Percentiles rank a stretch among this genome's conserved stretches.
Evolutionary conservation across 2,888 invertebrate genomes (phyloP).

Genomic region (Papilio elwesi): DNA sequence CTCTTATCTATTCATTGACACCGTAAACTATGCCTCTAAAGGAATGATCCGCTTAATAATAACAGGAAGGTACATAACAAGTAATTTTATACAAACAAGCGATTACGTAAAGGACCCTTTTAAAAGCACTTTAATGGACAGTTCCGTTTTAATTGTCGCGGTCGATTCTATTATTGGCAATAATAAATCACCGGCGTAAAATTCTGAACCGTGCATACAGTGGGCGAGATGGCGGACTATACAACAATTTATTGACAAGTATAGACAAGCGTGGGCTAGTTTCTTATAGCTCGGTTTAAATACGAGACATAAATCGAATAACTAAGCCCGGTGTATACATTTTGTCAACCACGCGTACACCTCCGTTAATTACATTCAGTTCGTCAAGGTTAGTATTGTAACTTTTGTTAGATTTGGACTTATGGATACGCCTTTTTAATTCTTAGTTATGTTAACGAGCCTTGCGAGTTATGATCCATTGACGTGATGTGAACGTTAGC

Average conservation of each 20-base stretch:
- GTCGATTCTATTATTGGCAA: constrained; percentile 13
- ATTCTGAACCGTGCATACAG: not conserved
- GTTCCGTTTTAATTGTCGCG: not conserved
- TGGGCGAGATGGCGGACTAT: constrained; percentile 32
- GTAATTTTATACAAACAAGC: not conserved
- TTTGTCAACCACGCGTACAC: too few relatives aligned
- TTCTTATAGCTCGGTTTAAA: not conserved
- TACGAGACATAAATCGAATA: not conserved
- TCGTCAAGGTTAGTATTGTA: constrained; percentile 24
- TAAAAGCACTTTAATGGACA: constrained; percentile 2
- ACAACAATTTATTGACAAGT: constrained; percentile 16
- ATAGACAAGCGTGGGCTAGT: constrained; percentile 20
- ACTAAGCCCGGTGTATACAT: too few relatives aligned
- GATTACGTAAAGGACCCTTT: not conserved
- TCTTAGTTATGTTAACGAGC: constrained; percentile 7
- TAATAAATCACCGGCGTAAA: constrained; percentile 27
- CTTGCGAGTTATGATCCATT: not conserved
- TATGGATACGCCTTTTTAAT: constrained; percentile 1
- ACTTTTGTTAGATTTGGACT: not conserved
- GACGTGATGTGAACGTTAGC: constrained; percentile 11
- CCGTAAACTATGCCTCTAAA: constrained; percentile 55
- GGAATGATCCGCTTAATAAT: constrained; percentile 19
- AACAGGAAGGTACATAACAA: not conserved
- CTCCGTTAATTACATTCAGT: too few relatives aligned
- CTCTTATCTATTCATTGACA: constrained; percentile 67